Base-by-base conservation (phyloP, 2,797 vertebrate species). In the Oceanodroma leucorhoa region DNA sequence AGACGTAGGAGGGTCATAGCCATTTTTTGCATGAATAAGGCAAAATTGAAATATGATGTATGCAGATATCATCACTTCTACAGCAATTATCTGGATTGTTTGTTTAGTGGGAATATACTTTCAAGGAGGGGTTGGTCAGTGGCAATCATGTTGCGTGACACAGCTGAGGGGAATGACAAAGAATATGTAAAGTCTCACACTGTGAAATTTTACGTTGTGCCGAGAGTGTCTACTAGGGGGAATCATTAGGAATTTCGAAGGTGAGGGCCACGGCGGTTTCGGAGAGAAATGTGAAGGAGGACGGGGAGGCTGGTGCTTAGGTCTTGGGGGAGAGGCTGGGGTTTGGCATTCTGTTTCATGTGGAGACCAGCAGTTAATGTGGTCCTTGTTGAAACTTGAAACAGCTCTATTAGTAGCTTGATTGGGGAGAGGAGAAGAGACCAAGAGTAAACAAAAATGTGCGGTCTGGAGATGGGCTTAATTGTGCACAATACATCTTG, bases 391-490 rank as follows among this genome's bases (percentile, higher is more conserved):
- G 94, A 95, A 98, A 98, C 96, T 97, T 98, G 97, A 97, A 97
- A 97, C 97, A 97, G 93, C 95, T 98, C 97, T 96, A 95, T 97
- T 97, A 98, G 96, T 76, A 95, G 77, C 95, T 97, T 97, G 96
- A 97, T 80, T 95, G 96, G 93, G 92, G 90, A 97, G 83, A 86
- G 87, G 93, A 95, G 94, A 94, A 91, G 93, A 96, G 79, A 85
- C 75, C 64, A 64, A 96, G 94, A 93, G 92, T 97, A 98, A 98
- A 98, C 97, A 97, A 84, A 97, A 97, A 92, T 96, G 93, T 92
- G 95, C 43, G 11, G 96, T 97, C 96, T 96, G 92, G 93, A 93
- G 96, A 97, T 94, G 92, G 94, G 91, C 93, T 93, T 97, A 97
- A 97, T 97, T 98, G 97, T 97, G 94, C 87, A 93, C 97, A 96